Percentiles rank a stretch among this genome's conserved stretches.
Evolutionary conservation across 1,140 invertebrate genomes (phyloP).

Genomic region (Cotesia vestalis): DNA sequence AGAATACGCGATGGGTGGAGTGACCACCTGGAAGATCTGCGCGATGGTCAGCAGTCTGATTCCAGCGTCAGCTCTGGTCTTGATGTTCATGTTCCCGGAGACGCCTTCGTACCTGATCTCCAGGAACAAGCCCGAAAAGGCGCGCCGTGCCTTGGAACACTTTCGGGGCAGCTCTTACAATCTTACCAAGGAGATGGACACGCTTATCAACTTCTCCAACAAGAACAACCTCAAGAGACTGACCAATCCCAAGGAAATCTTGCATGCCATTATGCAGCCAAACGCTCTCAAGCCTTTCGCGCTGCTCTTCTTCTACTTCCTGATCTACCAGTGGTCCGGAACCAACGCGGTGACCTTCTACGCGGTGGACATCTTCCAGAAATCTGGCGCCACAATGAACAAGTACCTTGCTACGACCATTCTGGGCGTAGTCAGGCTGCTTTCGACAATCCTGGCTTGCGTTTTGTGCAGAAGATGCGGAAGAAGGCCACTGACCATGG

Average conservation of each 20-base stretch:
- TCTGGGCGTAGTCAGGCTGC: constrained; percentile 72
- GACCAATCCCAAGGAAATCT: constrained; percentile 66
- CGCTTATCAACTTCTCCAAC: constrained; percentile 70
- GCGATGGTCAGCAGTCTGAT: constrained; percentile 70
- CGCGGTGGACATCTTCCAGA: constrained; percentile 77
- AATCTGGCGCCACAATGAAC: constrained; percentile 70
- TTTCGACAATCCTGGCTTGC: constrained; percentile 72
- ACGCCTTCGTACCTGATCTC: constrained; percentile 77
- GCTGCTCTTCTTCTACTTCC: constrained; percentile 73
- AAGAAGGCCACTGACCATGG: constrained; percentile 73
- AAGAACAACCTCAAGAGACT: constrained; percentile 72
- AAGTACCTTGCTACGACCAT: constrained; percentile 74
- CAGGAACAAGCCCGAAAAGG: constrained; percentile 71
- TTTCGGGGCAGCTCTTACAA: constrained; percentile 73
- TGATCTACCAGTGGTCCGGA: constrained; percentile 79
- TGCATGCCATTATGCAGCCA: constrained; percentile 69
- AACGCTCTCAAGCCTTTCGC: constrained; percentile 73
- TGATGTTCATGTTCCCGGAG: constrained; percentile 75
- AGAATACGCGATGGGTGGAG: constrained; percentile 72
- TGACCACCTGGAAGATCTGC: constrained; percentile 69
- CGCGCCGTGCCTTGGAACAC: constrained; percentile 68
- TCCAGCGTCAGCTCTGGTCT: constrained; percentile 68
- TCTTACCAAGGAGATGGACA: constrained; percentile 71
- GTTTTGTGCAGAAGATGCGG: constrained; percentile 72
- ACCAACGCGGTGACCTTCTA: constrained; percentile 84